phyloP scores from a whole-genome alignment of 2,888 invertebrate genomes.

The Caenorhabditis uteleia region DNA sequence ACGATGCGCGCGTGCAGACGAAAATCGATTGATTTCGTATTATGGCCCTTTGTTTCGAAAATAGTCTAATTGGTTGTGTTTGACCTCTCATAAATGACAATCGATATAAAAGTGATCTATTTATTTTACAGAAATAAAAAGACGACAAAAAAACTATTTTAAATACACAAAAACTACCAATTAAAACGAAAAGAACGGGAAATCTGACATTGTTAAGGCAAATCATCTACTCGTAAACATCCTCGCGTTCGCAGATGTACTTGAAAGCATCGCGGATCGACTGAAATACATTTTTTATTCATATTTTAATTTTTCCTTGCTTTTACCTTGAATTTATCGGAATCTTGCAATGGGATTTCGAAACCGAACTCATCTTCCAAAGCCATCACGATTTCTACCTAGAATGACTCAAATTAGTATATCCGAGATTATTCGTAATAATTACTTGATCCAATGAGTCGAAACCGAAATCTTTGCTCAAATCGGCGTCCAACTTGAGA shows the following conservation, averaged over 20 bases:
- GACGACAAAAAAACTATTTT: neutral
- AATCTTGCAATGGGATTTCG: slow-evolving; percentile 54
- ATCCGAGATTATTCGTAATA: neutral
- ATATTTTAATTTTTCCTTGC: slow-evolving; percentile 11
- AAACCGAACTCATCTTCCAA: slow-evolving; percentile 95
- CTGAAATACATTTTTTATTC: slow-evolving; percentile 1
- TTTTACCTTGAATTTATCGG: slow-evolving; percentile 49
- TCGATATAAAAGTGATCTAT: neutral
- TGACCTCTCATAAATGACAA: slow-evolving; percentile 1
- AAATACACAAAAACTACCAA: too few relatives aligned
- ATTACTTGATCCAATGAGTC: slow-evolving; percentile 57
- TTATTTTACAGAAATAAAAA: neutral
- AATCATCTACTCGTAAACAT: slow-evolving; percentile 48
- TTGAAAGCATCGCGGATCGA: slow-evolving; percentile 45
- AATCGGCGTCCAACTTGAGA: slow-evolving; percentile 46
- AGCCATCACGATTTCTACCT: slow-evolving; percentile 96
- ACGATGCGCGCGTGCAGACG: neutral
- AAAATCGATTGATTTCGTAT: neutral
- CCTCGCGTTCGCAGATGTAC: slow-evolving; percentile 57
- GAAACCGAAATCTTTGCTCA: slow-evolving; percentile 54
- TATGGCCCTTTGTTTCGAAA: neutral
- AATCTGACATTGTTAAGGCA: neutral
- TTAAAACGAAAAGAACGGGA: neutral
- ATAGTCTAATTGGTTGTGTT: too few relatives aligned
- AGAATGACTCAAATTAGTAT: slow-evolving; percentile 8